Evolutionary conservation across 2,797 vertebrate genomes (phyloP).

Genomic region (Chanos chanos): DNA sequence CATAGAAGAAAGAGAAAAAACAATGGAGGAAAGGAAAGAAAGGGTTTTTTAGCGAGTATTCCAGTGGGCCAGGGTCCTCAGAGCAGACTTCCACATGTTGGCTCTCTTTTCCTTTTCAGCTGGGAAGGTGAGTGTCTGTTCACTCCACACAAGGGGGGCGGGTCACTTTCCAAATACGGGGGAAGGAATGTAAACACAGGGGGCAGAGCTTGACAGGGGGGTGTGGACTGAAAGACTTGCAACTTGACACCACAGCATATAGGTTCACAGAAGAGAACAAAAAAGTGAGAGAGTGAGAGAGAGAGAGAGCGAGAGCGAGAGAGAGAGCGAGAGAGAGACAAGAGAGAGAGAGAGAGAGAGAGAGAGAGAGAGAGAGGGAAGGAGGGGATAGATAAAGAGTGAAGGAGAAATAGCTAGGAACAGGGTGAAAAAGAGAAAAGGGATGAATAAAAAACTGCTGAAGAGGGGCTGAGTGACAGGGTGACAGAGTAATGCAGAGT

Average conservation of each 20-base stretch:
- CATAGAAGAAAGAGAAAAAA: not conserved
- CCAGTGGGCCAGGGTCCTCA: conserved; percentile 3
- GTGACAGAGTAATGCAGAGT: conserved; percentile 7
- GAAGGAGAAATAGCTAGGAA: not conserved
- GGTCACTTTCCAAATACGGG: conserved; percentile 72
- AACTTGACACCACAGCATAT: conserved; percentile 75
- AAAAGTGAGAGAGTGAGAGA: conserved; percentile 19
- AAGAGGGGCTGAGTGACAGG: not conserved
- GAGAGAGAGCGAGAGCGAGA: conserved; percentile 33
- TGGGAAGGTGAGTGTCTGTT: conserved; percentile 65
- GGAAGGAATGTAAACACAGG: conserved; percentile 82
- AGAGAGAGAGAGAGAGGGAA: not conserved
- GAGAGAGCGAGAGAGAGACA: conserved; percentile 1
- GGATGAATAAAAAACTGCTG: conserved; percentile 1
- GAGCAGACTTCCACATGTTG: not conserved
- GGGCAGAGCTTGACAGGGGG: conserved; percentile 59
- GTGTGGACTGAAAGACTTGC: conserved; percentile 42
- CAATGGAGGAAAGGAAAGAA: not conserved
- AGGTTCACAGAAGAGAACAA: conserved; percentile 35
- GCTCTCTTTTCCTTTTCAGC: conserved; percentile 43
- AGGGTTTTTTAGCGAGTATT: not conserved
- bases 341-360: conserved; percentile 18
- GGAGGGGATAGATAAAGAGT: conserved; percentile 1
- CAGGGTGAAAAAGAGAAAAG: conserved; percentile 17
- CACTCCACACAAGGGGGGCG: conserved; percentile 48